Evolutionary conservation across 2,888 invertebrate genomes (phyloP), one percentile per base, ranked within the genome.

Genomic region (Caenorhabditis afra): DNA sequence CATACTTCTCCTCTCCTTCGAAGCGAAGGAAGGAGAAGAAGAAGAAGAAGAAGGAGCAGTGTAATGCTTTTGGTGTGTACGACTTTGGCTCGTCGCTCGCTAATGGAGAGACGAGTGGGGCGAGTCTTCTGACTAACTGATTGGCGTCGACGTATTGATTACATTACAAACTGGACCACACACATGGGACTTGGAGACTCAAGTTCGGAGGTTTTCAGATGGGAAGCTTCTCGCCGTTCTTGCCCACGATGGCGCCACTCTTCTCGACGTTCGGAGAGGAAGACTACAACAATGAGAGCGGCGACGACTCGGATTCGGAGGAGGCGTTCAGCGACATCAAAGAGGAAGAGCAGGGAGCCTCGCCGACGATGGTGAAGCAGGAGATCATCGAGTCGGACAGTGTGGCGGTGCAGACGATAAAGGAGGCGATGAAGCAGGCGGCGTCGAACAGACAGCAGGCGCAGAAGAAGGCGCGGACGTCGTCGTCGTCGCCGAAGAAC

Each of bases 361-460:
- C 74, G 3, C 70, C 79, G 5, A 50, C 67, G 3, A 65, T 77
- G 68, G 53, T 79, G 12, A 74, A 74, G 29, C 74, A 74, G 44
- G 66, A 74, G 55, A 37, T 57, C 16, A 57, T 47, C 22, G 59
- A 74, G n/a, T 59, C 61, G 8, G 66, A 74, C 29, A 64, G n/a
- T 47, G 62, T 59, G 45, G 49, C 81, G 16, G 78, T 75, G 45
- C 82, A 86, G 64, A 87, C 86, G 49, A 58, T 89, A 45, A 87
- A 88, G 59, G 89, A 89, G 35, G 88, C 87, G 10, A 75, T 89
- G 50, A 81, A 80, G 52, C 84, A 79, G 16, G 87, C 89, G 7
- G 84, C 86, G 5, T 75, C 71, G 20, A 86, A 85, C 52, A 73
- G 87, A 66, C 81, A 84, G 68, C 81, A 84, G 52, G 75, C 76